Percentiles rank a stretch among this genome's conserved stretches.
phyloP scores from a whole-genome alignment of 2,797 vertebrate species.

The Rhabdophis nuchalis region DNA sequence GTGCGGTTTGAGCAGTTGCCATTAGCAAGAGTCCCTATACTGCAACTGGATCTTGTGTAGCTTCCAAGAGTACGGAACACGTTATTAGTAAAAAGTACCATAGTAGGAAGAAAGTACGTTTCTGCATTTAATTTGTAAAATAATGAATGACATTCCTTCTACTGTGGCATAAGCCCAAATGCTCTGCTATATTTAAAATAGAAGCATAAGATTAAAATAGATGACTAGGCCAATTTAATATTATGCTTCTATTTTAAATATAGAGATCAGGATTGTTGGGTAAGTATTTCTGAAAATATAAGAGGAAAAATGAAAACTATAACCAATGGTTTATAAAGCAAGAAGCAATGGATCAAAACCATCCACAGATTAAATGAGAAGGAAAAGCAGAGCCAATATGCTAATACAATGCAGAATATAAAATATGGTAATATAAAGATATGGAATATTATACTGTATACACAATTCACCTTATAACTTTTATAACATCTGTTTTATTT shows the following conservation, averaged over 20 bases:
- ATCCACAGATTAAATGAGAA: background rate
- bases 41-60: background rate
- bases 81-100: background rate
- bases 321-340: background rate
- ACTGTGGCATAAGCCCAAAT: background rate
- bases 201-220: background rate
- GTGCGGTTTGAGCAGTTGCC: too few species aligned
- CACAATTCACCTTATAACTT: background rate
- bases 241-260: background rate
- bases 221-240: background rate
- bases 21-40: background rate
- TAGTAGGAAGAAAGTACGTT: background rate
- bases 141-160: background rate
- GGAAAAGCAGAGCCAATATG: background rate
- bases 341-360: background rate
- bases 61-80: background rate
- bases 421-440: background rate
- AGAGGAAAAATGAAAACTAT: background rate
- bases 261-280: background rate
- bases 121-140: background rate
- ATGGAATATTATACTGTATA: background rate
- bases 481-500: background rate
- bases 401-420: background rate
- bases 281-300: background rate
- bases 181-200: background rate